Evolutionary conservation across 2,113 vertebrate species (phyloP).

Genomic region (Tupaia tana): DNA sequence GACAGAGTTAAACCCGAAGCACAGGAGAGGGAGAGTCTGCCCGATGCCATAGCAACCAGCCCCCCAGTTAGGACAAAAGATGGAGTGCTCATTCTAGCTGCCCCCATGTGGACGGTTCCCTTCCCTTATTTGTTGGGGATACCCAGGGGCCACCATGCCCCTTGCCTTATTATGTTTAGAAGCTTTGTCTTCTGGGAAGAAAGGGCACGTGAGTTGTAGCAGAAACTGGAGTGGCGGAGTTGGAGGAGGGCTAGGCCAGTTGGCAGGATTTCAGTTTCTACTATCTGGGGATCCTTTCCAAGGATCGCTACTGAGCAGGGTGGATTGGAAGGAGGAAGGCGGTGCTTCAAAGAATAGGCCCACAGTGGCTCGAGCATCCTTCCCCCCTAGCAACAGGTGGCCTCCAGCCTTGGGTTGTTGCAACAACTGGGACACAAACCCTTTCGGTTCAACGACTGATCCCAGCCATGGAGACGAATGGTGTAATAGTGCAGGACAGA

Average conservation of each 20-base stretch:
- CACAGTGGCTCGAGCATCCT: not conserved
- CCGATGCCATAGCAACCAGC: not conserved
- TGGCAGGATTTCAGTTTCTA: slow-evolving; percentile 29
- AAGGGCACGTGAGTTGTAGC: not conserved
- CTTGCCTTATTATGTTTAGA: not conserved
- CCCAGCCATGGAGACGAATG: not conserved
- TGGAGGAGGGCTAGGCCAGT: not conserved
- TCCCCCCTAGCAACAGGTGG: not conserved
- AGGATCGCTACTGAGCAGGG: not conserved
- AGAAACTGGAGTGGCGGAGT: not conserved
- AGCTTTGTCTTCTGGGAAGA: slow-evolving; percentile 2
- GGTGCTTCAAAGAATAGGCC: not conserved
- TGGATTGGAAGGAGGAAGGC: not conserved
- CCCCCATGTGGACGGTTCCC: not conserved
- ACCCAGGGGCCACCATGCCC: not conserved
- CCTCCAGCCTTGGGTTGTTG: not conserved
- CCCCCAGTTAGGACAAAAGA: not conserved
- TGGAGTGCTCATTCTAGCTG: slow-evolving; percentile 5
- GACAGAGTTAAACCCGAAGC: slow-evolving; percentile 35
- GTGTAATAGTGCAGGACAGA: not conserved
- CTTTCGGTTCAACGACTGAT: not conserved
- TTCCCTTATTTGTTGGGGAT: not conserved
- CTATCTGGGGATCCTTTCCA: slow-evolving; percentile 15
- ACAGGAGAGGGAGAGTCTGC: not conserved
- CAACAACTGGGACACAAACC: not conserved